Conservation (phyloP, 2,888 invertebrate species). For the Odontocerum albicorne region DNA sequence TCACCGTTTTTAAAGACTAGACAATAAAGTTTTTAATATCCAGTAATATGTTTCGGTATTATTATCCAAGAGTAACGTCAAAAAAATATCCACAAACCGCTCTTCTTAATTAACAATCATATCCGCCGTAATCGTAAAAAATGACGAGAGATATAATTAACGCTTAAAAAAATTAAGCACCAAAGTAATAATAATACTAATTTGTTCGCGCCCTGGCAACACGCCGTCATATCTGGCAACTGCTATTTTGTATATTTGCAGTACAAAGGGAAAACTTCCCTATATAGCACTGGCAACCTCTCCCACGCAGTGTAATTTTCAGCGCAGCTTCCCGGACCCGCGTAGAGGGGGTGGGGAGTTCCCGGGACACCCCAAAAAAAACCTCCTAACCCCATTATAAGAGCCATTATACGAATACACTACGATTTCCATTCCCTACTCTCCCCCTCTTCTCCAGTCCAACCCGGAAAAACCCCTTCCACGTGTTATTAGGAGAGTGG, state of each 20-base stretch:
- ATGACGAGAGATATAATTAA: no score
- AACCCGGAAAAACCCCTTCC: conserved; percentile 13
- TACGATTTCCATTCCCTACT: conserved; percentile 31
- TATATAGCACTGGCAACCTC: conserved; percentile 11
- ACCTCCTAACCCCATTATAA: conserved; percentile 37
- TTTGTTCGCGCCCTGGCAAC: not conserved
- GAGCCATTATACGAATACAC: conserved; percentile 35
- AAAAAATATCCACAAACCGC: no score
- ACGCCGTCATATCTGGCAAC: conserved; percentile 32
- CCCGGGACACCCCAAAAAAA: conserved; percentile 29
- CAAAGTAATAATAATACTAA: no score
- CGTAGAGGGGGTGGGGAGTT: conserved; percentile 4
- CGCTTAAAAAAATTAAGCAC: no score
- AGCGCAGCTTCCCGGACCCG: conserved; percentile 29
- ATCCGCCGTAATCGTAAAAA: no score
- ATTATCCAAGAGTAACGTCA: no score
- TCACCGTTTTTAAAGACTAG: no score
- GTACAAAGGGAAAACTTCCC: conserved; percentile 35
- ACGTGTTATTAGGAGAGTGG: conserved; percentile 15
- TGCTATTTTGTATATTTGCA: conserved; percentile 36
- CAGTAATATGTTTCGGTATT: no score
- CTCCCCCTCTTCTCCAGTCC: no score
- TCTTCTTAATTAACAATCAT: no score
- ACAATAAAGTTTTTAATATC: no score
- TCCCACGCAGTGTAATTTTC: conserved; percentile 35